Conservation (phyloP, 1,140 invertebrate species). For the Musca domestica region DNA sequence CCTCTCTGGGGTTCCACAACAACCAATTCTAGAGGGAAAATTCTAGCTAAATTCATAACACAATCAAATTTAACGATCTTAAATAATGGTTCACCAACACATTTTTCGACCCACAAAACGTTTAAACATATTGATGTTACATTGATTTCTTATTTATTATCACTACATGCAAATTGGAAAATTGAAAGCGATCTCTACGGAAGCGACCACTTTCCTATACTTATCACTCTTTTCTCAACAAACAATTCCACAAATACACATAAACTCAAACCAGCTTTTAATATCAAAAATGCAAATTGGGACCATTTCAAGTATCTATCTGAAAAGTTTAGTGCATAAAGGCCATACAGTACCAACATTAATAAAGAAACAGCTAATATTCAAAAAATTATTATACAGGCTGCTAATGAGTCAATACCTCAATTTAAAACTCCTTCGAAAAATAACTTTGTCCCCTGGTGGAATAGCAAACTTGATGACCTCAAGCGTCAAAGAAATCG, state of each 20-base stretch:
- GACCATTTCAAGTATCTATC: not conserved
- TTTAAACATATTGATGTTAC: slow-evolving; percentile 5
- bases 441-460: not conserved
- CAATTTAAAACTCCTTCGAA: not conserved
- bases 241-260: too few species aligned
- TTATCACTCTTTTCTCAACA: not conserved
- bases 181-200: slow-evolving; percentile 5
- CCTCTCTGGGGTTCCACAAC: too few species aligned
- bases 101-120: too few species aligned
- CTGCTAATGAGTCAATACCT: too few species aligned
- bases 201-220: slow-evolving; percentile 20
- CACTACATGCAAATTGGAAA: not conserved
- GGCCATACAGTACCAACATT: not conserved
- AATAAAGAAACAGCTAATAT: slow-evolving; percentile 7
- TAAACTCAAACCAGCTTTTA: not conserved
- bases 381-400: too few species aligned
- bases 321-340: not conserved
- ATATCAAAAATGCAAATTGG: not conserved
- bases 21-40: not conserved
- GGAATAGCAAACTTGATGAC: slow-evolving; percentile 20
- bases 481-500: slow-evolving; percentile 22
- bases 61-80: not conserved
- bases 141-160: not conserved
- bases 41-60: slow-evolving; percentile 9
- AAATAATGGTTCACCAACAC: too few species aligned